phyloP scores from a whole-genome alignment of 2,888 invertebrate genomes.

The Galerucella nymphaeae region DNA sequence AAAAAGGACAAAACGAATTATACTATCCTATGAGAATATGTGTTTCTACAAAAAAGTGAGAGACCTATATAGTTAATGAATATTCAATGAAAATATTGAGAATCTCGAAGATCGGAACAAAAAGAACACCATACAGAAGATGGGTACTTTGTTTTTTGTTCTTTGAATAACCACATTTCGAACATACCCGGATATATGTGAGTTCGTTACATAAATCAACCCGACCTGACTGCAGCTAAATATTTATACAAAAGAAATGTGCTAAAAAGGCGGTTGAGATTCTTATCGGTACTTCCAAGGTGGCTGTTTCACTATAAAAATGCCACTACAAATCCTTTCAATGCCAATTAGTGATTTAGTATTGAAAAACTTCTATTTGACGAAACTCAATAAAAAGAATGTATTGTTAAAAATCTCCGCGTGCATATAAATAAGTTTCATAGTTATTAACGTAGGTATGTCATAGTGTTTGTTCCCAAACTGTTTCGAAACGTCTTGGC shows the following conservation, averaged over 20 bases:
- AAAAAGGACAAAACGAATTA: too few relatives aligned
- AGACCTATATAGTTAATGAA: neutral
- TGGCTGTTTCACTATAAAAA: constrained; percentile 43
- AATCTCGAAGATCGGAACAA: neutral
- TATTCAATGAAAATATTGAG: neutral
- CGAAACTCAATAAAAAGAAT: neutral
- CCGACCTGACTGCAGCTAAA: constrained; percentile 55
- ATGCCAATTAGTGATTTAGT: constrained; percentile 36
- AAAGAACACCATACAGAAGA: neutral
- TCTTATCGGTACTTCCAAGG: constrained; percentile 53
- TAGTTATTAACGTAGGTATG: too few relatives aligned
- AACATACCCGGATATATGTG: constrained; percentile 56
- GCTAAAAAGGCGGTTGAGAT: constrained; percentile 59
- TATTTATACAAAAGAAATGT: constrained; percentile 61
- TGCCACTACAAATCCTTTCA: constrained; percentile 31
- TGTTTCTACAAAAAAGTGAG: neutral
- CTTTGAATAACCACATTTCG: constrained; percentile 49
- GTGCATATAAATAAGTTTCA: neutral
- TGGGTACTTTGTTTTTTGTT: neutral
- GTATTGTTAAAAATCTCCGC: neutral
- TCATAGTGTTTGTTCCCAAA: too few relatives aligned
- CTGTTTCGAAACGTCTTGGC: too few relatives aligned
- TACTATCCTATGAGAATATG: too few relatives aligned
- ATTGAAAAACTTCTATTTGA: neutral
- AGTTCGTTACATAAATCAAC: constrained; percentile 60